Evolutionary conservation across 2,113 vertebrate species (phyloP).

Genomic region (Hyla sarda): DNA sequence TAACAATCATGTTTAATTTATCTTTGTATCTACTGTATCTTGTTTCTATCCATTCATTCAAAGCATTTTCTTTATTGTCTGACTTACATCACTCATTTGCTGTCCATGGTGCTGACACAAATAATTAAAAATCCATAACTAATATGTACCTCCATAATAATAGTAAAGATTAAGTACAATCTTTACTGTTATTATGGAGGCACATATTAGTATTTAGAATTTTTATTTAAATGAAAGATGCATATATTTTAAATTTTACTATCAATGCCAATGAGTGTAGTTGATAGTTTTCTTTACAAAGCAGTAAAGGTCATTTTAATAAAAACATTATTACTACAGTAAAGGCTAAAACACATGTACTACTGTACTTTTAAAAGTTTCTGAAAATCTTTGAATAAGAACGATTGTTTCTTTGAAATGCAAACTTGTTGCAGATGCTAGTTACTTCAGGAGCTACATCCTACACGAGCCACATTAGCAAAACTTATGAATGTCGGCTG

Average conservation of each 20-base stretch:
- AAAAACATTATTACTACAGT: neutral
- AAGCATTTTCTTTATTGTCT: neutral
- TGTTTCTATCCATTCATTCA: too few species aligned
- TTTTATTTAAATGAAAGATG: too few species aligned
- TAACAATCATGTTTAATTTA: too few species aligned
- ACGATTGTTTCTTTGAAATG: neutral
- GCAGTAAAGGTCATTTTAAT: too few species aligned
- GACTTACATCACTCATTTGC: neutral
- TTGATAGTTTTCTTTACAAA: too few species aligned
- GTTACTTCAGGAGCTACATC: neutral
- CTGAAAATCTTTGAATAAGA: neutral
- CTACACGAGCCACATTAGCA: neutral
- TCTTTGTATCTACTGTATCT: too few species aligned
- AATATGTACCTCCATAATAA: neutral
- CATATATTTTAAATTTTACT: too few species aligned
- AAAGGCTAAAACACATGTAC: neutral
- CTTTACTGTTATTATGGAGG: too few species aligned
- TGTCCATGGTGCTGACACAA: slow-evolving; percentile 43
- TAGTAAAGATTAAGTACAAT: neutral
- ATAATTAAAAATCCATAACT: neutral
- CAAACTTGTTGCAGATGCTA: neutral
- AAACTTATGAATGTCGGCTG: neutral
- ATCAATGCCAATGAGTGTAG: too few species aligned
- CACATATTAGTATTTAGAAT: too few species aligned
- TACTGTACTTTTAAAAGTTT: neutral